A percentile compares a stretch with the other conserved stretches of the same genome.
phyloP scores from a whole-genome alignment of 2,113 vertebrate genomes.

The Barbus barbus region DNA sequence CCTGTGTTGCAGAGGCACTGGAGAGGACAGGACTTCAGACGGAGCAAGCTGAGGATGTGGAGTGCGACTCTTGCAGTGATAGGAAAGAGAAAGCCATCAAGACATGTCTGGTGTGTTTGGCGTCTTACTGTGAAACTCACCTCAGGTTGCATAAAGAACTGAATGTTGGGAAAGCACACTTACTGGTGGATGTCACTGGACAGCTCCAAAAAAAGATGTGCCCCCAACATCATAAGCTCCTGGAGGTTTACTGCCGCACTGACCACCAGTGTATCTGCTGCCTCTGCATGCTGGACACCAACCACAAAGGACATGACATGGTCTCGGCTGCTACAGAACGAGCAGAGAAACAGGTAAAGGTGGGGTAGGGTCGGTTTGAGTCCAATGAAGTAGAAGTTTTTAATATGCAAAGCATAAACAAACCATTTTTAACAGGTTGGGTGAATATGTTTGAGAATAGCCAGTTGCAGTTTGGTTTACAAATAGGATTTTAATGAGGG shows the following conservation, averaged over 20 bases:
- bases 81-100: not conserved
- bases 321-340: conserved; percentile 17
- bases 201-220: conserved; percentile 24
- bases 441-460: not conserved
- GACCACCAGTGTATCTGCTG: conserved; percentile 31
- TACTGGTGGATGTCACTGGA: not conserved
- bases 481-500: no score
- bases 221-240: conserved; percentile 3
- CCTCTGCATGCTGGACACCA: conserved; percentile 39
- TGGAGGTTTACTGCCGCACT: conserved; percentile 43
- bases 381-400: not conserved
- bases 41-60: not conserved
- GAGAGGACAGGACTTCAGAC: not conserved
- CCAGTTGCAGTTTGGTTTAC: not conserved
- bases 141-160: conserved; percentile 14
- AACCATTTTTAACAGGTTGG: not conserved
- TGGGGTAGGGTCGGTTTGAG: not conserved
- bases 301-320: conserved; percentile 33
- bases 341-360: conserved; percentile 28
- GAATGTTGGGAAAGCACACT: not conserved
- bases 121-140: conserved; percentile 31
- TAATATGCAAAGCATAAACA: not conserved
- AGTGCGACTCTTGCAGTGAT: conserved; percentile 16
- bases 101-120: conserved; percentile 34
- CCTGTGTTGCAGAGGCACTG: not conserved